Conservation (phyloP, 1,140 invertebrate species). For the Chironomus tepperi region DNA sequence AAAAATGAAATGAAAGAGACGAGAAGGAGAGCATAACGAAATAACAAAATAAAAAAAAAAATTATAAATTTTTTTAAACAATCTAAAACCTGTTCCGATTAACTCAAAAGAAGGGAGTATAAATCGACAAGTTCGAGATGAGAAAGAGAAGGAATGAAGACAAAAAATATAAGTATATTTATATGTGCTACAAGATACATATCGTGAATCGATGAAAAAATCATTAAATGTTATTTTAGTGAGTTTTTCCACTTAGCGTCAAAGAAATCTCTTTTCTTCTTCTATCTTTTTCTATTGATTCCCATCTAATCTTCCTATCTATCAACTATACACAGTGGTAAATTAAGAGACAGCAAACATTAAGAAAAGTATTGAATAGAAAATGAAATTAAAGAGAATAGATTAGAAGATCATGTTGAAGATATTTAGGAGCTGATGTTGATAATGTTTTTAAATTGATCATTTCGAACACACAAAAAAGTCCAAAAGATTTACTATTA, state of each 20-base stretch:
- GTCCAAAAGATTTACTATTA: no score
- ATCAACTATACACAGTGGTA: no score
- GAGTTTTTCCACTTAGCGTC: constrained; percentile 6
- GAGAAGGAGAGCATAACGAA: constrained; percentile 11
- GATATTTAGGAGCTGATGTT: no score
- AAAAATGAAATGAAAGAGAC: background rate
- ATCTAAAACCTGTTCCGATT: background rate
- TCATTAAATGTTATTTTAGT: constrained; percentile 8
- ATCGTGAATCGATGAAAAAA: constrained; percentile 13
- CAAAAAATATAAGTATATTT: no score
- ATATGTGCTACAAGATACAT: background rate
- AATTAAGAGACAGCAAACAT: no score
- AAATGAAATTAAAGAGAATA: no score
- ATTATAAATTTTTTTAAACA: background rate
- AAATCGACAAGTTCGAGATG: background rate
- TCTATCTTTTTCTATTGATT: no score
- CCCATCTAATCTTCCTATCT: no score
- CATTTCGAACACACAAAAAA: no score
- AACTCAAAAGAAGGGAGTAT: constrained; percentile 6
- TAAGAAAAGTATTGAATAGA: no score
- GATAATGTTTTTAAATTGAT: no score
- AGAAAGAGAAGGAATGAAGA: background rate
- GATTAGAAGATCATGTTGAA: no score
- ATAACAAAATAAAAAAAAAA: constrained; percentile 10
- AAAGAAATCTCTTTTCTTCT: background rate